Base-by-base conservation (phyloP, 2,113 vertebrate species). In the Meriones unguiculatus region DNA sequence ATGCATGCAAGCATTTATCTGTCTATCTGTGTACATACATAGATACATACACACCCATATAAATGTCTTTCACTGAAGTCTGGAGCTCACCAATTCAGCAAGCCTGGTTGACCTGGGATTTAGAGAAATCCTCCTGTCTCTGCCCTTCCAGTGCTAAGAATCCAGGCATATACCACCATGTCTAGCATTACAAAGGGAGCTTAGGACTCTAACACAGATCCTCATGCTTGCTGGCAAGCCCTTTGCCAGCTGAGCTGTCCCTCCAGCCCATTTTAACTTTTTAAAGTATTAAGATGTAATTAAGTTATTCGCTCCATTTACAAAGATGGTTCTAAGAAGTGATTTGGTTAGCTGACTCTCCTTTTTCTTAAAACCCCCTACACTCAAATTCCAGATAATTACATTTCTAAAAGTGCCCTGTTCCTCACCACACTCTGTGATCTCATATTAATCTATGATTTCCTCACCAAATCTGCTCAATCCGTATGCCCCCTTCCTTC, bases 221-320 rank as follows among this genome's bases (percentile, higher is more conserved):
- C 7, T 78, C 28, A 54, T 17, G 46, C 28, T 78, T 54, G 6
- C 11, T 76, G 73, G 41, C 38, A 46, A 76, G 22, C 24, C 2
- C 22, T 7, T 46, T 46, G 46, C 46, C 7, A 52, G 17, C 18
- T 52, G 50, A 32, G 8, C 3, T 15, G 17, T 32, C 28, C 54
- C 28, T 32, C 46, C 7, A 32, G 28, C 6, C 50, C 76, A 54
- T 78, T 78, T 78, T 52, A 28, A 78, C 4, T 2, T 78, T 78
- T 78, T 13, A 76, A 46, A 76, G 46, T 24, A 12, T 76, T 76
- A 46, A 46, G 4, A 46, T 15, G 76, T 13, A 87, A 5, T 5
- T 65, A 73, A 52, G 28, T 69, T 89, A 38, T 97, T 94, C 78
- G 89, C 46, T 41, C 89, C 17, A 38, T 35, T 90, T 46, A 80